A percentile compares a stretch with the other conserved stretches of the same genome.
phyloP scores from a whole-genome alignment of 2,113 vertebrate species.

The Gnathochromis pfefferi region DNA sequence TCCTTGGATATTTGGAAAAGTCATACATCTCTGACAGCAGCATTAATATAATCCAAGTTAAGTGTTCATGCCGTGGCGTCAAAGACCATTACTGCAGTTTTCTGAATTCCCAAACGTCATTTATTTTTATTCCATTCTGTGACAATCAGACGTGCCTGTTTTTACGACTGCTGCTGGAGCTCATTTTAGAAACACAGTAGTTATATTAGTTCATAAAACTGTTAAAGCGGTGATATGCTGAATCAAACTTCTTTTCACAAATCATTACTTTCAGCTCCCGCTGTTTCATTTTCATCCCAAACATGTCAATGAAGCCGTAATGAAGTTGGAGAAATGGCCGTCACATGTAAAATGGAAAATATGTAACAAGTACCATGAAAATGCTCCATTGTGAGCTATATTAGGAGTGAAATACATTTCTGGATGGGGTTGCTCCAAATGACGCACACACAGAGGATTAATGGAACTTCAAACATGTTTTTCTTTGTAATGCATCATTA shows the following conservation, averaged over 20 bases:
- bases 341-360: conserved; percentile 58
- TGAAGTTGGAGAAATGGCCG: conserved; percentile 34
- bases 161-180: not conserved
- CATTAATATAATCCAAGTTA: not conserved
- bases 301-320: conserved; percentile 31
- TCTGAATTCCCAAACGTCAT: not conserved
- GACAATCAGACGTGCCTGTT: not conserved
- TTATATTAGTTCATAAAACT: conserved; percentile 24
- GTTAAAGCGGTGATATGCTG: conserved; percentile 11
- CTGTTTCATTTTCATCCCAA: conserved; percentile 39
- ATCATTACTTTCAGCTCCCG: conserved; percentile 38
- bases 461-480: conserved; percentile 68
- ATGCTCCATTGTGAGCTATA: conserved; percentile 45
- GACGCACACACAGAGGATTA: conserved; percentile 44
- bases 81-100: not conserved
- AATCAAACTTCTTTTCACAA: conserved; percentile 50
- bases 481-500: conserved; percentile 65
- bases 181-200: not conserved
- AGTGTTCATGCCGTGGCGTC: not conserved
- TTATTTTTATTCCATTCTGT: not conserved
- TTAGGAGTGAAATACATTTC: conserved; percentile 43
- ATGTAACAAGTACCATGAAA: conserved; percentile 40
- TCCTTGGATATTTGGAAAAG: not conserved
- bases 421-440: conserved; percentile 49
- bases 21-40: not conserved